Evolutionary conservation across 2,113 vertebrate genomes (phyloP).

Genomic region (Chunga burmeisteri): DNA sequence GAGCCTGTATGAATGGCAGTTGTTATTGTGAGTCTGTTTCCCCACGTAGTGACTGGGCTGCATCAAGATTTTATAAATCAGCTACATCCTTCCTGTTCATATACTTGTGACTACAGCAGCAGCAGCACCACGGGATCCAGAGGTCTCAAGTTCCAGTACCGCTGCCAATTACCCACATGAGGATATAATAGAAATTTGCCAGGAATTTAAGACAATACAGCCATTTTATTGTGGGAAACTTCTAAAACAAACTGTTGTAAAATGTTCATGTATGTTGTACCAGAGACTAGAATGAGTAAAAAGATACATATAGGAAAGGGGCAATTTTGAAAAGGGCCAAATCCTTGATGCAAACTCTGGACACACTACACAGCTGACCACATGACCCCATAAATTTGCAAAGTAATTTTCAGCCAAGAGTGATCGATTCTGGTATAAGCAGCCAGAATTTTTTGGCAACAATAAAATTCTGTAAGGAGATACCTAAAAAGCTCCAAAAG

Average conservation of each 20-base stretch:
- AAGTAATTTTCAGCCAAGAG: background rate
- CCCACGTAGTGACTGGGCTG: background rate
- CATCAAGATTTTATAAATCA: background rate
- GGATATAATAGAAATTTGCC: background rate
- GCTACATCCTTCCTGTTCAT: background rate
- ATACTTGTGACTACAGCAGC: background rate
- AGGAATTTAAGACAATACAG: background rate
- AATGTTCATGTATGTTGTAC: background rate
- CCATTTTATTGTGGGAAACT: background rate
- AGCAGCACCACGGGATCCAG: background rate
- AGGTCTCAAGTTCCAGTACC: background rate
- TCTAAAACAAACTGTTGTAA: background rate
- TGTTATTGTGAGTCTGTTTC: background rate
- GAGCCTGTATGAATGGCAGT: background rate
- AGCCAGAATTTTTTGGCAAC: background rate
- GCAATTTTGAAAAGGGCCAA: background rate
- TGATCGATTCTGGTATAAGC: background rate
- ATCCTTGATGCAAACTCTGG: background rate
- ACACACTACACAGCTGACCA: background rate
- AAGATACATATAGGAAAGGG: background rate
- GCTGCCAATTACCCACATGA: background rate
- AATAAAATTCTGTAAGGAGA: background rate
- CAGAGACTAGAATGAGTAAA: background rate
- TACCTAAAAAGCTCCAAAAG: background rate
- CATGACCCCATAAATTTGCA: background rate